A percentile compares a stretch with the other conserved stretches of the same genome.
Conservation (phyloP, 1,140 invertebrate genomes). For the Drosophila melanica region DNA sequence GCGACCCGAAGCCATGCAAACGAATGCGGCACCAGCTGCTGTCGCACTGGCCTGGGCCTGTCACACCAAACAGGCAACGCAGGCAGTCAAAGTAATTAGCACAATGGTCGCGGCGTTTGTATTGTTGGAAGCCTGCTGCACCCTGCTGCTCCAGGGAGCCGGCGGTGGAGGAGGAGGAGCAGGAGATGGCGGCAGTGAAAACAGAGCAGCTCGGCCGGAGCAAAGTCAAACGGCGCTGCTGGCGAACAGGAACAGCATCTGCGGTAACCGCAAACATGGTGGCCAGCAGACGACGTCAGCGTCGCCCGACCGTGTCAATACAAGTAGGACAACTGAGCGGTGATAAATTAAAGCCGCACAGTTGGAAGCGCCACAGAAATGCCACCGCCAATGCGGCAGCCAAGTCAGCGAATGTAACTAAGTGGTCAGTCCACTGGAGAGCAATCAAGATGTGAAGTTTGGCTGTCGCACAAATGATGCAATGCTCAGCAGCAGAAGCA, state of each 20-base stretch:
- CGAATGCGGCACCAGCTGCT: slow-evolving; percentile 77
- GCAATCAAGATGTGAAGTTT: slow-evolving; percentile 43
- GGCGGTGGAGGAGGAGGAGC: slow-evolving; percentile 5
- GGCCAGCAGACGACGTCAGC: slow-evolving; percentile 32
- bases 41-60: slow-evolving; percentile 70
- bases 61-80: slow-evolving; percentile 61
- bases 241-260: slow-evolving; percentile 22
- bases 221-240: slow-evolving; percentile 22
- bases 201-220: background rate
- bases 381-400: slow-evolving; percentile 75
- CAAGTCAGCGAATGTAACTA: slow-evolving; percentile 43
- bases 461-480: slow-evolving; percentile 53
- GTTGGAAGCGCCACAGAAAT: slow-evolving; percentile 58
- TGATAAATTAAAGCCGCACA: slow-evolving; percentile 73
- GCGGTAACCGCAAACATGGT: slow-evolving; percentile 2
- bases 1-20: slow-evolving; percentile 83
- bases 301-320: slow-evolving; percentile 61
- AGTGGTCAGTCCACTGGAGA: slow-evolving; percentile 38
- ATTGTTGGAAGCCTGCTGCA: slow-evolving; percentile 75
- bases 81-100: slow-evolving; percentile 82
- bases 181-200: background rate
- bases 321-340: slow-evolving; percentile 64
- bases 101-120: slow-evolving; percentile 78
- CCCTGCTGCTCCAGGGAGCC: slow-evolving; percentile 55
- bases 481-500: slow-evolving; percentile 43